These are phyloP conservation scores for Virgularia gustaviana DNA, from an alignment of 92 coral and sea anemone species.

Conservation along the genomic window DNA sequence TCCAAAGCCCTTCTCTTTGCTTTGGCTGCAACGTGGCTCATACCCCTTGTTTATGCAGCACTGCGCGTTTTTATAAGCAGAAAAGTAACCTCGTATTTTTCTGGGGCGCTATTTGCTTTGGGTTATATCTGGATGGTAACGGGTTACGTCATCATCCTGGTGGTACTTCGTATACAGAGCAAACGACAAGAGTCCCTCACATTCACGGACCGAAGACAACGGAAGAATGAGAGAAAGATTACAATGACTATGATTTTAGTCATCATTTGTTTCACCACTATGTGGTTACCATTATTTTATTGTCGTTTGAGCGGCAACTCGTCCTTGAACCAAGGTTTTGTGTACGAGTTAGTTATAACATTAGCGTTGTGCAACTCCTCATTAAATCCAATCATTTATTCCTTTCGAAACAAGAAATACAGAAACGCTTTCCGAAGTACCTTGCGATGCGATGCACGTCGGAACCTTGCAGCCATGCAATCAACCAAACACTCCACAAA, in stretches of 20 bases:
- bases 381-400: slow-evolving; percentile 68
- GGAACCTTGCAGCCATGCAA: too few species aligned
- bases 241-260: slow-evolving; percentile 69
- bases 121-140: slow-evolving; percentile 55
- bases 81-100: slow-evolving; percentile 57
- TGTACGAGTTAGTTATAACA: slow-evolving; percentile 68
- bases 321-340: slow-evolving; percentile 62
- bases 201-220: not conserved
- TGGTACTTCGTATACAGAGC: slow-evolving; percentile 46
- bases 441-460: too few species aligned
- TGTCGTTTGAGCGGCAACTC: slow-evolving; percentile 64
- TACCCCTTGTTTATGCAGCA: slow-evolving; percentile 53
- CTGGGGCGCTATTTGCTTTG: slow-evolving; percentile 53
- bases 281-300: slow-evolving; percentile 74
- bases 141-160: slow-evolving; percentile 60
- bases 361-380: slow-evolving; percentile 66
- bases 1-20: not conserved
- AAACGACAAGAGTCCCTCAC: slow-evolving; percentile 6
- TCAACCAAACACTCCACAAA: too few species aligned
- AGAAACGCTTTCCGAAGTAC: slow-evolving; percentile 54
- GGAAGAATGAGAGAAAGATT: slow-evolving; percentile 55
- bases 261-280: slow-evolving; percentile 59
- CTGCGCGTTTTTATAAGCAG: slow-evolving; percentile 55
- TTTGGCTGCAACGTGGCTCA: slow-evolving; percentile 22
- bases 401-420: slow-evolving; percentile 66